Base-by-base conservation (phyloP, 2,888 invertebrate genomes). In the Hyposoter dolosus region DNA sequence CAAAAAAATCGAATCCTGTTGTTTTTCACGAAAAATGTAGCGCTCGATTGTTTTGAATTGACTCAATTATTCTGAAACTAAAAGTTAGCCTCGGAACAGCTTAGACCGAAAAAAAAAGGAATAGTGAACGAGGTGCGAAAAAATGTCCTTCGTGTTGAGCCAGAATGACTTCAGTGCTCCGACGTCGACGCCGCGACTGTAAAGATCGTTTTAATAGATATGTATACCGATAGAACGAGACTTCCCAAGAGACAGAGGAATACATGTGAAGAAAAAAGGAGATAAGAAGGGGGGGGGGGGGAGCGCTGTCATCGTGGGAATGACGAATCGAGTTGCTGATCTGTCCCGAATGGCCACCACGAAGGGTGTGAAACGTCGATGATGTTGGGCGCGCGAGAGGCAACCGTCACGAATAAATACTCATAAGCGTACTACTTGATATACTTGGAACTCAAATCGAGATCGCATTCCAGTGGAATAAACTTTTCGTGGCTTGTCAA, bases 271-370 rank as follows among this genome's bases (percentile, higher is more conserved):
- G 50, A 50, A 56, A 68, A 68, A 76, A 79, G 75, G 68, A 47
- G 77, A 83, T 17, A 83, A 82, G 63, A 83, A 69, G 77, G 71
- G 85, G 53, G 63, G 84, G 66, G 77, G 71, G 85, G 53, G 77
- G 72, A 83, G 79, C 79, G 84, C 82, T 85, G 87, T 86, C 86
- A 82, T 84, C 77, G 85, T 72, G 83, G 63, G 83, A 89, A 90
- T 92, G 92, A 93, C 91, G 91, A 92, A 93, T 93, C 92, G 92
- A 82, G 82, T 83, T 86, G 81, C 88, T 93, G 91, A 94, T 93
- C 89, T 88, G 84, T 91, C 86, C 87, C 92, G 94, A 93, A 89
- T 91, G 91, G 88, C 76, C 90, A 91, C 89, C 88, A 65, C 88
- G 86, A 88, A 80, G 90, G 93, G 93, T 91, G 93, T 91, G 92